A percentile compares a stretch with the other conserved stretches of the same genome.
These are phyloP conservation scores for Aplidium turbinatum DNA, from an alignment of 23 tunicate genomes.

Conservation along the genomic window DNA sequence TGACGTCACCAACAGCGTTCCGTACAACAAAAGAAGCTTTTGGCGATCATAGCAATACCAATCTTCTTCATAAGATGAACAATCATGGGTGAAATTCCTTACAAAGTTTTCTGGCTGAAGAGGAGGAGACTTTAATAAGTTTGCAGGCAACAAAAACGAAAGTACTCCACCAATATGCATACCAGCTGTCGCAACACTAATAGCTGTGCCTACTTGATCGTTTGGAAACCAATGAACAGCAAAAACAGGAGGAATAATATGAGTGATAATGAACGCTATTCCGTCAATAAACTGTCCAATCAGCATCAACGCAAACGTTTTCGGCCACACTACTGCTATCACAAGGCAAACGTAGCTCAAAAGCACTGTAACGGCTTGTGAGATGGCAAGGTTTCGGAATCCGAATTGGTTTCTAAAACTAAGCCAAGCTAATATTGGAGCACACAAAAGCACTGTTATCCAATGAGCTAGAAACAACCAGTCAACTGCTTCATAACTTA, in stretches of 20 bases:
- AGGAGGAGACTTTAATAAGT: neutral
- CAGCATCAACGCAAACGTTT: neutral
- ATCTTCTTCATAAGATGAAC: too few relatives aligned
- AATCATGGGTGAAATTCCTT: too few relatives aligned
- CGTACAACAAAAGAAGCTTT: neutral
- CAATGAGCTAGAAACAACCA: neutral
- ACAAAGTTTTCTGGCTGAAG: too few relatives aligned
- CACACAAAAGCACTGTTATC: neutral
- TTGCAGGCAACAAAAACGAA: neutral
- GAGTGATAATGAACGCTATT: neutral
- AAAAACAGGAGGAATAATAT: neutral
- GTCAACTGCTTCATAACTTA: conserved; percentile 3
- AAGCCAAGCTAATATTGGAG: conserved; percentile 9
- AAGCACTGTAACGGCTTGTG: neutral
- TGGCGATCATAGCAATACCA: neutral
- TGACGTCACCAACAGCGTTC: neutral
- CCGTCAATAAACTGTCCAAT: conserved; percentile 8
- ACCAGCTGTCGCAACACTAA: neutral
- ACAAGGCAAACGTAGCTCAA: neutral
- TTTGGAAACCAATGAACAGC: conserved; percentile 20
- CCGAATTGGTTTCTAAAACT: neutral
- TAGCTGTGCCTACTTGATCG: conserved; percentile 15
- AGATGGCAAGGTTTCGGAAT: neutral
- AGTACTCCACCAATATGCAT: neutral
- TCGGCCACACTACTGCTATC: neutral